Evolutionary conservation across 2,113 vertebrate genomes (phyloP), one percentile per base, ranked within the genome.

Genomic region (Rhynchomys soricoides): DNA sequence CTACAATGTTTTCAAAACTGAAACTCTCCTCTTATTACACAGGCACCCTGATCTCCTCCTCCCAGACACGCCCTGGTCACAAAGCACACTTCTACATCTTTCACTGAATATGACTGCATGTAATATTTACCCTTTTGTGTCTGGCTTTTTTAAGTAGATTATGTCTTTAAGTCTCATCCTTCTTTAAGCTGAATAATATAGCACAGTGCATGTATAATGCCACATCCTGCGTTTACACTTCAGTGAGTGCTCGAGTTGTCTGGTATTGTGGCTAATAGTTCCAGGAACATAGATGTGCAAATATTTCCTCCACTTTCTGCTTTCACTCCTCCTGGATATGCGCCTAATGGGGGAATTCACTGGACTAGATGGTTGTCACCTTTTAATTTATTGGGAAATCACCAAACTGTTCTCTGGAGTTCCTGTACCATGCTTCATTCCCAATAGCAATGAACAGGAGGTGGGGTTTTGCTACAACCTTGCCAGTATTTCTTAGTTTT

Each of bases 301-400:
- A 52, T 52, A 31, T 26, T n/a, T 86, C 43, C 59, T n/a, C 12
- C n/a, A 90, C 52, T 40, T 21, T 87, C 40, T 73, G 66, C 52
- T 73, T 86, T 89, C 59, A 12, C 1, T 77, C 37, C 21, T 55
- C 40, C 66, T 37, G 70, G 45, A 52, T 24, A 17, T 22, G 62
- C 29, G 19, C 43, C 34, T 48, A 29, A 66, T 11, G 37, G 77
- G 90, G 19, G n/a, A 40, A 66, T 5, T 59, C 21, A 34, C 77
- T 34, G 55, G 57, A 22, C 93, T 66, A 5, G 21, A 75, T 0
- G 1, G 15, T 52, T 26, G 62, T 93, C 52, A 43, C 73, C 4
- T 77, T 66, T 89, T 96, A 79, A 62, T 86, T 86, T 89, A 71
- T 86, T n/a, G 45, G 89, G 68, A 45, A 77, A 31, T 26, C 12